Evolutionary conservation across 2,113 vertebrate genomes (phyloP).

Genomic region (Brienomyrus longianalis): DNA sequence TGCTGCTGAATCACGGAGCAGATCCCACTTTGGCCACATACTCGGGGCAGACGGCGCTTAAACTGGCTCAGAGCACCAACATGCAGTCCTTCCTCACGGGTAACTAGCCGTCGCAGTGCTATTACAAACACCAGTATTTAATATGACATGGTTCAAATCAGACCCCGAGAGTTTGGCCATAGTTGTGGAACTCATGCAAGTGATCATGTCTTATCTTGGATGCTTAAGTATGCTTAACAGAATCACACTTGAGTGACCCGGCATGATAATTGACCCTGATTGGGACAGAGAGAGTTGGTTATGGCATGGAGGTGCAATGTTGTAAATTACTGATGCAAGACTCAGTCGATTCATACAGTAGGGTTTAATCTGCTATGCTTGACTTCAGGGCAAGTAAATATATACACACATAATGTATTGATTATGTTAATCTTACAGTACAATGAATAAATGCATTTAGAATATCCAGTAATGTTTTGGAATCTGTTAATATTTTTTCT

Average conservation of each 20-base stretch:
- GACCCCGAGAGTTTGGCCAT: neutral
- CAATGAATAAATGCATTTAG: neutral
- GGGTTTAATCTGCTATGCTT: neutral
- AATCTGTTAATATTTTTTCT: neutral
- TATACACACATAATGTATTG: neutral
- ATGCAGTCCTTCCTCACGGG: constrained; percentile 91
- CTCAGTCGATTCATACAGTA: neutral
- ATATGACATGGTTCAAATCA: neutral
- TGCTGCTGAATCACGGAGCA: constrained; percentile 89
- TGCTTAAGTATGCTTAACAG: neutral
- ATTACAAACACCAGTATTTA: neutral
- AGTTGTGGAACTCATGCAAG: neutral
- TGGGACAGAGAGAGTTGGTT: neutral
- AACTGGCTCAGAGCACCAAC: constrained; percentile 78
- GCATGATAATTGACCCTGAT: neutral
- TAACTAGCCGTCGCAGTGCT: constrained; percentile 38
- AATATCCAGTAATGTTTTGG: neutral
- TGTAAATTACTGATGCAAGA: neutral
- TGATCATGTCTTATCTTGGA: neutral
- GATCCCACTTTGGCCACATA: constrained; percentile 95
- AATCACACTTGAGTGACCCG: neutral
- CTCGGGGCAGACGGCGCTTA: constrained; percentile 89
- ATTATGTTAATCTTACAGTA: neutral
- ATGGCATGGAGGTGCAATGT: neutral
- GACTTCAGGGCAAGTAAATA: neutral